A percentile compares a stretch with the other conserved stretches of the same genome.
These are phyloP conservation scores for Ondatra zibethicus DNA, from an alignment of 2,113 vertebrate genomes.

Conservation along the genomic window DNA sequence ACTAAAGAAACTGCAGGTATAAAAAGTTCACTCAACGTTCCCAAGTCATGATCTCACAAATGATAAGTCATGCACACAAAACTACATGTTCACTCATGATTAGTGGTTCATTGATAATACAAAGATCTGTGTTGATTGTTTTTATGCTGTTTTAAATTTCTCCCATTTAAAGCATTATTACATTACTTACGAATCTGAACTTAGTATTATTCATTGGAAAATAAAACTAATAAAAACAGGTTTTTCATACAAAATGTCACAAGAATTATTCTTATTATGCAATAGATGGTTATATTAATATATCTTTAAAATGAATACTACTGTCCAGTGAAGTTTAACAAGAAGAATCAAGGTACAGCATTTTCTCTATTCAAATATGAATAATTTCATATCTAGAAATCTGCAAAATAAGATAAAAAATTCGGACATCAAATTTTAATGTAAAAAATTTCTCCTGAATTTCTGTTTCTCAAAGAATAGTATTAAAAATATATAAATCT, in stretches of 20 bases:
- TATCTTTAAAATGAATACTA: not conserved
- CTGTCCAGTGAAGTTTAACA: not conserved
- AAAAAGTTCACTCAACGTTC: not conserved
- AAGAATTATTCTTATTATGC: constrained; percentile 1
- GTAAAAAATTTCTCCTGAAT: not conserved
- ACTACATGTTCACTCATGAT: not conserved
- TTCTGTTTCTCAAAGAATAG: not conserved
- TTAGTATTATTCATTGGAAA: not conserved
- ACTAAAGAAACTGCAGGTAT: not conserved
- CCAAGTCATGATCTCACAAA: not conserved
- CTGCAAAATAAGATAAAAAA: not conserved
- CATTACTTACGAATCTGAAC: not conserved
- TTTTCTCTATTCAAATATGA: not conserved
- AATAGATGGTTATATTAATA: not conserved
- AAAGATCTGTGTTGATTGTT: not conserved
- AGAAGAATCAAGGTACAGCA: not conserved
- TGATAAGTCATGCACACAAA: not conserved
- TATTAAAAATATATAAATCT: not conserved
- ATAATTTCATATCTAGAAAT: not conserved
- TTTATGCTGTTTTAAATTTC: not conserved
- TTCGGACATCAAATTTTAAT: not conserved
- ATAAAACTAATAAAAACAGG: not conserved
- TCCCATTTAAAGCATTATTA: not conserved
- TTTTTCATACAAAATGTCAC: not conserved
- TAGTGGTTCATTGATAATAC: not conserved